A percentile compares a stretch with the other conserved stretches of the same genome.
These are phyloP conservation scores for Tarsius wallacei DNA, from an alignment of 2,797 vertebrate species.

Conservation along the genomic window DNA sequence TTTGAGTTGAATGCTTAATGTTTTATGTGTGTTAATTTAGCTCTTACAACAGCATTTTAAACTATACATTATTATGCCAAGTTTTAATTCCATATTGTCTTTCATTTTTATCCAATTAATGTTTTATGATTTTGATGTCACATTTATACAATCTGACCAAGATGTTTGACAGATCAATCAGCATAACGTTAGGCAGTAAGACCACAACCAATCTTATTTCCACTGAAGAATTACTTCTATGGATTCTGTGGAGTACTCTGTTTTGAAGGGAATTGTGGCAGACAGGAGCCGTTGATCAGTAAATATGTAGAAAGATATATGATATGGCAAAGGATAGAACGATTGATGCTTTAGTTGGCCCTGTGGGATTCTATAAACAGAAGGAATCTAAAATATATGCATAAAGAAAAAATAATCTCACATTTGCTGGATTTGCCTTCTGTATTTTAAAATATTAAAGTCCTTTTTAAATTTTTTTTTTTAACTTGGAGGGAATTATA, in stretches of 20 bases:
- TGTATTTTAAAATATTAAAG: neutral
- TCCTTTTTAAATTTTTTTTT: neutral
- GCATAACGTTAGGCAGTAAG: neutral
- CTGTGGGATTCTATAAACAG: neutral
- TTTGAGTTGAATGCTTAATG: neutral
- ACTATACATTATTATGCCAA: neutral
- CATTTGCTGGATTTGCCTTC: neutral
- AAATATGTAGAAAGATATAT: neutral
- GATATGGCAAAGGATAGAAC: neutral
- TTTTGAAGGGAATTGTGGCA: neutral
- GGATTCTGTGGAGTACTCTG: neutral
- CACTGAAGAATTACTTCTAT: neutral
- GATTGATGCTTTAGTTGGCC: neutral
- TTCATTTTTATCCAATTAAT: neutral
- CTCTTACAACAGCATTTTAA: neutral
- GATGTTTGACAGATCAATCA: neutral
- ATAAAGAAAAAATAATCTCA: neutral
- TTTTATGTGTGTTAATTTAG: neutral
- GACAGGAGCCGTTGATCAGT: neutral
- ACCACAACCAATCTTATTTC: neutral
- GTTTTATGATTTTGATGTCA: neutral
- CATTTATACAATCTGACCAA: neutral
- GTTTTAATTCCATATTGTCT: neutral
- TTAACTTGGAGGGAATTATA: neutral
- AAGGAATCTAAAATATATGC: neutral